Evolutionary conservation across 2,888 invertebrate genomes (phyloP).

Genomic region (Liodrosophila aerea): DNA sequence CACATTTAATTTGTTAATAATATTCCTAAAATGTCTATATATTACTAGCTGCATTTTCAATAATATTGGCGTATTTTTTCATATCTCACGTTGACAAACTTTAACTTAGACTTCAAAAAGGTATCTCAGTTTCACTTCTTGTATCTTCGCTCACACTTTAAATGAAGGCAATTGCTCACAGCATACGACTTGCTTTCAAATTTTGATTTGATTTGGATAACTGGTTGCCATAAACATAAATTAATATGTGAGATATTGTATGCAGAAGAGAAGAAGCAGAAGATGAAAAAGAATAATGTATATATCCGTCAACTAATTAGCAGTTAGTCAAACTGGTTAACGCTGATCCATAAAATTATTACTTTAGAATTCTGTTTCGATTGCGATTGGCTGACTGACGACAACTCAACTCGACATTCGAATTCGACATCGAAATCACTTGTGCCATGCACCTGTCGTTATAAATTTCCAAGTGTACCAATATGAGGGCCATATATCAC

Average conservation of each 20-base stretch:
- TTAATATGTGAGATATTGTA: neutral
- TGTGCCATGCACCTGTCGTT: conserved; percentile 61
- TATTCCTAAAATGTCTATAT: too few species aligned
- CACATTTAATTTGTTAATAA: too few species aligned
- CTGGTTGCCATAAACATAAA: neutral
- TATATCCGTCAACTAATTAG: conserved; percentile 24
- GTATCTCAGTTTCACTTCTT: too few species aligned
- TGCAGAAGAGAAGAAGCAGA: too few species aligned
- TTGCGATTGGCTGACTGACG: conserved; percentile 6
- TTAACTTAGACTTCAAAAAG: too few species aligned
- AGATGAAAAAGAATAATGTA: too few species aligned
- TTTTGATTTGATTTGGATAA: neutral
- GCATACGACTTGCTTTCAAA: too few species aligned
- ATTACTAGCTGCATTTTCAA: too few species aligned
- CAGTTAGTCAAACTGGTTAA: conserved; percentile 37
- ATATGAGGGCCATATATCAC: conserved; percentile 58
- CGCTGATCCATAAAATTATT: conserved; percentile 54
- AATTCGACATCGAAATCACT: conserved; percentile 19
- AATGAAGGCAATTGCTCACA: neutral
- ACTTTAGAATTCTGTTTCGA: conserved; percentile 23
- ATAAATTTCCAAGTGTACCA: conserved; percentile 53
- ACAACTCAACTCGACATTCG: conserved; percentile 6
- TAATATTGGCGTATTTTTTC: too few species aligned
- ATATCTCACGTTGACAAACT: too few species aligned
- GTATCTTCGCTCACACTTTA: neutral